Evolutionary conservation across 1,140 invertebrate species (phyloP), one percentile per base, ranked within the genome.

Genomic region (Drosophila tsacasi): DNA sequence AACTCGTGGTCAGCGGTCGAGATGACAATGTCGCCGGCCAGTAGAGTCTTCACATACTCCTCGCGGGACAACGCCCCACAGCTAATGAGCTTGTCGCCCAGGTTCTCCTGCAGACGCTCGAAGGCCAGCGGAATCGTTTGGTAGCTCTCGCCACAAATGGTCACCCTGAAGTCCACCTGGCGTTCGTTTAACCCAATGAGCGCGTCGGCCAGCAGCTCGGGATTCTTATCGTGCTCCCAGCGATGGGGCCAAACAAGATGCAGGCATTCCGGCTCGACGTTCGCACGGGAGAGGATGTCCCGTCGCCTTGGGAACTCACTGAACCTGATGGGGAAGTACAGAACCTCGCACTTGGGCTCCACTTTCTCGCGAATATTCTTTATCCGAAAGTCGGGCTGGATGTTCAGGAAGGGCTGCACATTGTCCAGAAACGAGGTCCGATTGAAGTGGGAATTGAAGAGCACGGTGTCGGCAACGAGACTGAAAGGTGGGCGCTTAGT

Each of bases 201-300:
- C 5, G 94, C 94, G 9, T 94, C 82, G 58, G 96, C 95, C 83
- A 97, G 95, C 23, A 94, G 82, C 35, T 95, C 94, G 12, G 96
- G 96, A 92, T 95, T 95, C 93, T 97, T 97, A 89, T 97, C 96
- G 93, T 96, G 96, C 92, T 97, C 96, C 96, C 96, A 97, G 83
- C 96, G 93, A 93, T 97, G 96, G 17, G 96, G 95, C 96, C 96
- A 97, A 19, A 97, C 94, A 40, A 97, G 95, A 91, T 95, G 95
- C 17, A 96, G 87, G 49, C 59, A 74, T 78, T 93, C 78, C 59
- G 52, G 54, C n/a, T 83, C 76, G 17, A 23, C 27, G 35, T 65
- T 66, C 2, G 58, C 57, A 27, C 59, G 44, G 71, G 79, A 23
- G 19, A 1, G 2, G 10, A 60, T 72, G 39, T 83, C 76, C 8